Evolutionary conservation across 1,140 invertebrate species (phyloP).

Genomic region (Meloidogyne floridensis): DNA sequence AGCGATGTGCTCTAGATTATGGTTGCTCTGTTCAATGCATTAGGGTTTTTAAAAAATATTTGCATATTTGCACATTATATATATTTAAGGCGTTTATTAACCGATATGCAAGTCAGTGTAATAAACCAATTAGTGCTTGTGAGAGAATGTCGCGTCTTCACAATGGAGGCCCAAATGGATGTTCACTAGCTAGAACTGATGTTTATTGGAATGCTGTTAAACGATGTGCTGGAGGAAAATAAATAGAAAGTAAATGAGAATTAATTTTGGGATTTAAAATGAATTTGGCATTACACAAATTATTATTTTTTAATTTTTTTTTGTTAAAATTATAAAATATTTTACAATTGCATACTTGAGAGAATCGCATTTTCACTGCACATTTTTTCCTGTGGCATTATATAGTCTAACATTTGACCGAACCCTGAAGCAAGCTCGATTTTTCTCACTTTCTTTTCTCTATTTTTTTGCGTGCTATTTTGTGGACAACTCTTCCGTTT

Average conservation of each 20-base stretch:
- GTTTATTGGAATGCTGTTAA: neutral
- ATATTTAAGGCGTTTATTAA: neutral
- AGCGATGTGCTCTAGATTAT: neutral
- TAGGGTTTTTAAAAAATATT: neutral
- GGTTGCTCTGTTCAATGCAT: slow-evolving; percentile 4
- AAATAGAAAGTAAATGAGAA: neutral
- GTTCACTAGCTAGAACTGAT: neutral
- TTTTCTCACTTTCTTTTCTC: no score
- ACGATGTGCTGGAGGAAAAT: neutral
- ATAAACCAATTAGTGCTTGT: neutral
- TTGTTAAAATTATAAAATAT: no score
- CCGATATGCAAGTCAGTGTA: neutral
- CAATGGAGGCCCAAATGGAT: neutral
- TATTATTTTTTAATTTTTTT: no score
- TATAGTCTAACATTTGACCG: no score
- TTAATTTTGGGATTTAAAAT: neutral
- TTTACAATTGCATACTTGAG: no score
- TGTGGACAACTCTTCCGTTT: no score
- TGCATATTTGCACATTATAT: neutral
- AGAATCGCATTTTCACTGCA: no score
- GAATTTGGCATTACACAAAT: no score
- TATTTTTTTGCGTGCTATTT: no score
- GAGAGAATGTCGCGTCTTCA: neutral
- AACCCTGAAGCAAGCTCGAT: no score
- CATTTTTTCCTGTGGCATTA: no score